Evolutionary conservation across 2,797 vertebrate genomes (phyloP).

Genomic region (Martes flavigula): DNA sequence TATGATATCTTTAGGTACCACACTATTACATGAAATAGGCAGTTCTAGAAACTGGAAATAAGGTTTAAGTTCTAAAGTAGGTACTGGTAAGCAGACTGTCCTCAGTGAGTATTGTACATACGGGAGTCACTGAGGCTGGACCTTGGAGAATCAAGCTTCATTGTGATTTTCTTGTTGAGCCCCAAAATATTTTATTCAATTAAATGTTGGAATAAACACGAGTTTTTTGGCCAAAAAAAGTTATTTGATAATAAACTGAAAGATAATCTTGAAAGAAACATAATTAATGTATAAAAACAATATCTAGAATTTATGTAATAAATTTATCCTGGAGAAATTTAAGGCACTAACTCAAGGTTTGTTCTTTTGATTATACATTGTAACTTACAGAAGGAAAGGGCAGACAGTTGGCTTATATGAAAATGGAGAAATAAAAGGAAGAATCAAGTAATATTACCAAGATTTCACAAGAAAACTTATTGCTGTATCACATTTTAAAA

Average conservation of each 20-base stretch:
- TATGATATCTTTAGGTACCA: neutral
- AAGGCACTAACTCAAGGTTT: slow-evolving; percentile 3
- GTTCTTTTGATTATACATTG: neutral
- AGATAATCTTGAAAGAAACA: neutral
- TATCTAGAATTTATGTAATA: neutral
- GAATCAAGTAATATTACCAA: neutral
- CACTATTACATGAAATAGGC: neutral
- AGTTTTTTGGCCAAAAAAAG: neutral
- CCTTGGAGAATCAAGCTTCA: neutral
- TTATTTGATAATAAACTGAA: neutral
- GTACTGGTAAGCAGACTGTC: neutral
- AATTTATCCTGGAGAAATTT: neutral
- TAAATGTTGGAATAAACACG: neutral
- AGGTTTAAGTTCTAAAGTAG: neutral
- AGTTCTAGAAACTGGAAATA: neutral
- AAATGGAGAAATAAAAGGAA: slow-evolving; percentile 6
- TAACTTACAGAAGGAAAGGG: neutral
- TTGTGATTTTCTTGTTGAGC: neutral
- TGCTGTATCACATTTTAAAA: neutral
- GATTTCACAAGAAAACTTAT: neutral
- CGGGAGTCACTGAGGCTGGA: neutral
- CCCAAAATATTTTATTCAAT: neutral
- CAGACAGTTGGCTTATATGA: neutral
- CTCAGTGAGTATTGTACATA: neutral
- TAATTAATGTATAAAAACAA: neutral